These are phyloP conservation scores for Arctocebus calabarensis DNA, from an alignment of 2,797 vertebrate genomes.

Conservation along the genomic window DNA sequence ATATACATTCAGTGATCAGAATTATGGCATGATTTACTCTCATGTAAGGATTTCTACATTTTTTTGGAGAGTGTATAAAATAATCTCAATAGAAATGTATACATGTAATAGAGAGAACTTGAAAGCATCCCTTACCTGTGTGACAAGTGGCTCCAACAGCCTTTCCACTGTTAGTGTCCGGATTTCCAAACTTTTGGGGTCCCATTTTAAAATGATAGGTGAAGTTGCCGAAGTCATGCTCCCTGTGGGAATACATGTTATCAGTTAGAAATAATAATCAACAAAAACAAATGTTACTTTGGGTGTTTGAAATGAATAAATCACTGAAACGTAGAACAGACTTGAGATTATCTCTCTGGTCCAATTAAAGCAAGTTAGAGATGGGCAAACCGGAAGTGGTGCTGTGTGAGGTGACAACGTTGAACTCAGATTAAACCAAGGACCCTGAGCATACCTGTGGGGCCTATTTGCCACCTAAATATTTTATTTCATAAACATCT, in stretches of 20 bases:
- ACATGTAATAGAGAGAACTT: neutral
- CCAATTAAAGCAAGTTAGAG: neutral
- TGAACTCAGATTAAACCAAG: neutral
- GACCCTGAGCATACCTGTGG: no score
- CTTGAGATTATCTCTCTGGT: neutral
- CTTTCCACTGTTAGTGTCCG: conserved; percentile 97
- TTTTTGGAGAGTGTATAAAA: neutral
- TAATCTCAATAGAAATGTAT: neutral
- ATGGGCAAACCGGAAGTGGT: neutral
- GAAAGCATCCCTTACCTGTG: conserved; percentile 91
- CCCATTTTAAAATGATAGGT: conserved; percentile 99
- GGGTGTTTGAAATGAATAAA: neutral
- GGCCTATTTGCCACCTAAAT: neutral
- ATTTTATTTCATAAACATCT: neutral
- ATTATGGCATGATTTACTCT: neutral
- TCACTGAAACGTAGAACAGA: neutral
- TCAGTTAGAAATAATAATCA: conserved; percentile 15
- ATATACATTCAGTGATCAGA: conserved; percentile 16
- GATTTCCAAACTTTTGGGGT: conserved; percentile 98
- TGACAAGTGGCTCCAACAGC: conserved; percentile 96
- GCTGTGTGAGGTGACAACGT: neutral
- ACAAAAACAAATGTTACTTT: neutral
- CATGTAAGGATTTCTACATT: neutral
- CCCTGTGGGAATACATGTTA: conserved; percentile 79
- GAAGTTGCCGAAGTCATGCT: conserved; percentile 96